These are phyloP conservation scores for Lota lota DNA, from an alignment of 2,113 vertebrate species.

Conservation along the genomic window DNA sequence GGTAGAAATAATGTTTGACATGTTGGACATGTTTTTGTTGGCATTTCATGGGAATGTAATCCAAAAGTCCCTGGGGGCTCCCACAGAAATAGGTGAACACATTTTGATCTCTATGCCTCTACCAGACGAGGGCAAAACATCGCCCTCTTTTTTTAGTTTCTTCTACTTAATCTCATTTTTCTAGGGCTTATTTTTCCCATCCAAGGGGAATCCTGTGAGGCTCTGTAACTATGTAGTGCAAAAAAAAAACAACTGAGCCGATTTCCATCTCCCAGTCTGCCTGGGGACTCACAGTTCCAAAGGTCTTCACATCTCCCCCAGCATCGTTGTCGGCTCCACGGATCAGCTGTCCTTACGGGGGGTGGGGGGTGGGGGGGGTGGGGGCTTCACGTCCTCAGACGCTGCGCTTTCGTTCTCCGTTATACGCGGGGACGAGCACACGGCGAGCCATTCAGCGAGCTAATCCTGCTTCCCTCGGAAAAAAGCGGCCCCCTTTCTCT, in stretches of 20 bases:
- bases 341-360: too few relatives aligned
- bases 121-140: conserved; percentile 11
- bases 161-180: neutral
- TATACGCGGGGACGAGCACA: neutral
- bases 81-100: conserved; percentile 27
- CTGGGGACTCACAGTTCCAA: neutral
- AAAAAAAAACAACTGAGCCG: neutral
- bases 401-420: conserved; percentile 14
- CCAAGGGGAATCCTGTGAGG: neutral
- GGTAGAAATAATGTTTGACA: too few relatives aligned
- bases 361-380: too few relatives aligned
- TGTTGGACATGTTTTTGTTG: too few relatives aligned
- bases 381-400: too few relatives aligned
- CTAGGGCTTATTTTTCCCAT: neutral
- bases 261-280: neutral
- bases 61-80: neutral
- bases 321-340: too few relatives aligned
- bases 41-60: too few relatives aligned
- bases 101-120: neutral
- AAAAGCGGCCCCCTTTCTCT: too few relatives aligned
- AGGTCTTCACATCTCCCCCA: neutral
- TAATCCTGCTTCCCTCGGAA: too few relatives aligned
- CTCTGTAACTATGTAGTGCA: neutral
- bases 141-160: neutral
- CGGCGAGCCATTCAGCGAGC: too few relatives aligned